Percentiles rank a stretch among this genome's conserved stretches.
Conservation (phyloP, 2,113 vertebrate genomes). For the Rissa tridactyla region DNA sequence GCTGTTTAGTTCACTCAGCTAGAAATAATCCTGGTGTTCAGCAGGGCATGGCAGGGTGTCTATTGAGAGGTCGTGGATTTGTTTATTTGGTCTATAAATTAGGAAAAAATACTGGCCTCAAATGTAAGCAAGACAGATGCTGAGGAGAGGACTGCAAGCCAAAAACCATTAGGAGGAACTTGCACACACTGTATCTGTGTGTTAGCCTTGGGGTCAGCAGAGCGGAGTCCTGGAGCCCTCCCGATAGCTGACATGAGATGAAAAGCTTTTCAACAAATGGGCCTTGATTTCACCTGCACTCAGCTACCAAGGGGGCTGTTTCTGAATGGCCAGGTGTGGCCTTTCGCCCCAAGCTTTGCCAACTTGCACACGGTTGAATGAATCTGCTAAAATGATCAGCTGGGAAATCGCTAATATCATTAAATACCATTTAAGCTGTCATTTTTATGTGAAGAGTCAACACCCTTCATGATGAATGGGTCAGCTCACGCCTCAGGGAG, state of each 20-base stretch:
- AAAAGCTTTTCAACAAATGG: background rate
- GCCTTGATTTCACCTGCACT: constrained; percentile 16
- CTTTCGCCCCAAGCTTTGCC: constrained; percentile 47
- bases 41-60: background rate
- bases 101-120: background rate
- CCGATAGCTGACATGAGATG: background rate
- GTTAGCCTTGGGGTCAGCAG: constrained; percentile 6
- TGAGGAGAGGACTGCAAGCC: background rate
- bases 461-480: constrained; percentile 15
- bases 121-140: constrained; percentile 35
- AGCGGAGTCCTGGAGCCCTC: background rate
- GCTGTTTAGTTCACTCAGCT: constrained; percentile 19
- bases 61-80: background rate
- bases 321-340: constrained; percentile 40
- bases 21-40: constrained; percentile 26
- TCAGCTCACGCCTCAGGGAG: constrained; percentile 3
- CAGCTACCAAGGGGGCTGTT: constrained; percentile 31
- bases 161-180: constrained; percentile 26
- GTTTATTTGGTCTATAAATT: constrained; percentile 49
- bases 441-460: constrained; percentile 51
- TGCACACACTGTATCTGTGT: background rate
- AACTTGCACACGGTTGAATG: constrained; percentile 34
- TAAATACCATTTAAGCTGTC: constrained; percentile 59
- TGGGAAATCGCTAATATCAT: constrained; percentile 43
- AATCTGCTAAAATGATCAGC: constrained; percentile 45